Percentiles rank a stretch among this genome's conserved stretches.
Evolutionary conservation across 2,797 vertebrate genomes (phyloP).

Genomic region (Tiaroga cobitis): DNA sequence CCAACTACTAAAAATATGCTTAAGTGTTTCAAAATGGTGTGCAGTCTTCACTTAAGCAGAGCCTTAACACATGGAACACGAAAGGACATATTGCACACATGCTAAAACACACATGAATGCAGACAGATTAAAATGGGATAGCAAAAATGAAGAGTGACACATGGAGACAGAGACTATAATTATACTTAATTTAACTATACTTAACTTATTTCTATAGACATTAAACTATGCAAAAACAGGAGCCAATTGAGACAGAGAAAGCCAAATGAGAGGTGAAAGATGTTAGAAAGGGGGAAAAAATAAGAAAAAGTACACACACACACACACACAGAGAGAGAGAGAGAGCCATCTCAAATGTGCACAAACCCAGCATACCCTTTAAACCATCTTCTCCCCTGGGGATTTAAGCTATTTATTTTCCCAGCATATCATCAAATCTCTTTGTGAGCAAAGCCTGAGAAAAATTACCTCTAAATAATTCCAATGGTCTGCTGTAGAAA

Average conservation of each 20-base stretch:
- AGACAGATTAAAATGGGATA: neutral
- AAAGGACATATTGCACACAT: neutral
- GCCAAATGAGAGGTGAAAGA: neutral
- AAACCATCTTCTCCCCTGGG: slow-evolving; percentile 17
- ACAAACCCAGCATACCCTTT: slow-evolving; percentile 16
- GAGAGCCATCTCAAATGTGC: neutral
- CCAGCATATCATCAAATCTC: slow-evolving; percentile 51
- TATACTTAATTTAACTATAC: neutral
- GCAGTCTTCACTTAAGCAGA: neutral
- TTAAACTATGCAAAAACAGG: neutral
- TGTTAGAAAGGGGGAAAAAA: neutral
- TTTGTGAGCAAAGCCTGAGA: slow-evolving; percentile 42
- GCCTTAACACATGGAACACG: neutral
- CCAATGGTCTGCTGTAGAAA: slow-evolving; percentile 62
- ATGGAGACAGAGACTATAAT: neutral
- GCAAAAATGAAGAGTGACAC: neutral
- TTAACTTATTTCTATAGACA: neutral
- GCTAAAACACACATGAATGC: neutral
- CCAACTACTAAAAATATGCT: neutral
- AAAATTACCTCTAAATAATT: slow-evolving; percentile 67
- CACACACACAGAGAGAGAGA: too few relatives aligned
- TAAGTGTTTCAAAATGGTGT: neutral
- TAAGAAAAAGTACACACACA: neutral
- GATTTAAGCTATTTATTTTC: slow-evolving; percentile 55
- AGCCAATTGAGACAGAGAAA: neutral